These are phyloP conservation scores for Idris sp. DNA, from an alignment of 1,140 invertebrate species.

Conservation along the genomic window DNA sequence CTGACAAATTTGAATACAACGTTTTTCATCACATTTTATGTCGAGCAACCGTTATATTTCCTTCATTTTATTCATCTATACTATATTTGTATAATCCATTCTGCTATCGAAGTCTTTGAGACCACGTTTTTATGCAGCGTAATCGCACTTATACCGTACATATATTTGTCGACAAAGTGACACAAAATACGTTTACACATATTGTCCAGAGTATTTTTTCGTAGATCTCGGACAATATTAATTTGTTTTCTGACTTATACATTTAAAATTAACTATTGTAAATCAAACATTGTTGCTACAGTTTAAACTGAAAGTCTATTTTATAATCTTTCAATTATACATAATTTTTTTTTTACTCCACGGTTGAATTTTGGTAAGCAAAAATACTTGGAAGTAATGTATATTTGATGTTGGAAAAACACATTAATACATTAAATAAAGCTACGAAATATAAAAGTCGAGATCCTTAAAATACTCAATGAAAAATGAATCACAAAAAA, in stretches of 20 bases:
- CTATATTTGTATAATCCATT: no score
- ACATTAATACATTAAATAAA: no score
- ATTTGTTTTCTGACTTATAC: slow-evolving; percentile 6
- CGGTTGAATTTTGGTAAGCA: no score
- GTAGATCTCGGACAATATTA: slow-evolving; percentile 4
- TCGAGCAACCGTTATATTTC: slow-evolving; percentile 18
- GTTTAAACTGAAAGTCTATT: slow-evolving; percentile 28
- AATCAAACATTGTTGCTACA: no score
- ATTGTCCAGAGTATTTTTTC: slow-evolving; percentile 10
- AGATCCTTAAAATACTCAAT: slow-evolving; percentile 1
- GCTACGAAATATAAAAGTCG: slow-evolving; percentile 8
- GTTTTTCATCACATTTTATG: slow-evolving; percentile 16
- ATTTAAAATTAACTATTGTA: slow-evolving; percentile 4
- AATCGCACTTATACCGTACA: no score
- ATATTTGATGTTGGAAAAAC: no score
- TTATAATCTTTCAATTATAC: no score
- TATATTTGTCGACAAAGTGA: slow-evolving; percentile 10
- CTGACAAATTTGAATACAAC: slow-evolving; percentile 19
- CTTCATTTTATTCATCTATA: slow-evolving; percentile 1
- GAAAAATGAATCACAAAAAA: no score
- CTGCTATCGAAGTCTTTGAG: slow-evolving; percentile 30
- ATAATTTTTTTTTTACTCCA: no score
- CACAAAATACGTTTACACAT: slow-evolving; percentile 5
- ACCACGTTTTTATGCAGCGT: slow-evolving; percentile 11
- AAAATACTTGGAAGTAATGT: no score